phyloP scores from a whole-genome alignment of 1,140 invertebrate species.

The Parapsyche elsis region DNA sequence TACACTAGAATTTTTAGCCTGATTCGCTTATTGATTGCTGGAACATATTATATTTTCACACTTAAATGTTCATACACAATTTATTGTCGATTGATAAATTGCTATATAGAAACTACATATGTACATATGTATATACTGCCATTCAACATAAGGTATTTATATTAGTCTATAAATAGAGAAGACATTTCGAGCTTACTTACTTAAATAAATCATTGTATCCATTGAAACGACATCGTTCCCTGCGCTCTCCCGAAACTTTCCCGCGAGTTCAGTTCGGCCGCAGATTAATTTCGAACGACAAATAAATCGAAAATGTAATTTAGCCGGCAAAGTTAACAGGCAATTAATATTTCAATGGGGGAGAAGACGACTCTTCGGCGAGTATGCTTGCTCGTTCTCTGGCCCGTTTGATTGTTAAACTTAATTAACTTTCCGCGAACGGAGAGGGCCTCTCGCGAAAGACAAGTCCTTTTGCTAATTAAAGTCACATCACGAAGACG shows the following conservation, averaged over 20 bases:
- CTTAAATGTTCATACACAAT: no score
- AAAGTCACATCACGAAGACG: conserved; percentile 7
- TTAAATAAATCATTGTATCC: neutral
- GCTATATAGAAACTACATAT: no score
- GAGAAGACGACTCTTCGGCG: conserved; percentile 1
- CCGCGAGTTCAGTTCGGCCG: conserved; percentile 26
- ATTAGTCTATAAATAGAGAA: no score
- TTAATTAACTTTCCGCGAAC: conserved; percentile 38
- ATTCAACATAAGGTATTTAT: no score
- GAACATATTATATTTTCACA: no score
- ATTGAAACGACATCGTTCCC: neutral
- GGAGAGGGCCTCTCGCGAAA: conserved; percentile 23
- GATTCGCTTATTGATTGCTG: no score
- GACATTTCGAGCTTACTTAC: no score
- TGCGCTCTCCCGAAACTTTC: neutral
- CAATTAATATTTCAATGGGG: conserved; percentile 50
- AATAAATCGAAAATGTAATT: conserved; percentile 52
- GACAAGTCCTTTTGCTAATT: conserved; percentile 33
- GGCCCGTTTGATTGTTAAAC: conserved; percentile 33
- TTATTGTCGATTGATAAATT: no score
- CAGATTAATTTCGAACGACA: conserved; percentile 46
- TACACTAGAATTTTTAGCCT: no score
- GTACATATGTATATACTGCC: no score
- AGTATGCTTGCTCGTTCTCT: no score
- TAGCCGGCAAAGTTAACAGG: conserved; percentile 48